These are phyloP conservation scores for Falco punctatus DNA, from an alignment of 2,113 vertebrate genomes.

Conservation along the genomic window DNA sequence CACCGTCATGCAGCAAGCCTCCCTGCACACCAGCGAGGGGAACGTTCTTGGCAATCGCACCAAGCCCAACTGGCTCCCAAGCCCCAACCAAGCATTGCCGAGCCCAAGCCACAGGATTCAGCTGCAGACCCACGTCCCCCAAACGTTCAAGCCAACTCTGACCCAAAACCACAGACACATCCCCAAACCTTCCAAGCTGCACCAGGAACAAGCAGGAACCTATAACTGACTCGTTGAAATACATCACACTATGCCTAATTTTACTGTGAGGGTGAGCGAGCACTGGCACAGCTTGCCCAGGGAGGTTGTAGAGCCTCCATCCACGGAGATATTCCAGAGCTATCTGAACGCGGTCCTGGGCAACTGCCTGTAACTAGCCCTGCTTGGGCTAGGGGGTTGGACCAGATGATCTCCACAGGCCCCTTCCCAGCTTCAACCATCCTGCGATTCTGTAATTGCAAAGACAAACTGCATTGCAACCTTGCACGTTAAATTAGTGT, in stretches of 20 bases:
- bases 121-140: background rate
- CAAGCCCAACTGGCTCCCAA: background rate
- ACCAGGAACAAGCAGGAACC: background rate
- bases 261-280: background rate
- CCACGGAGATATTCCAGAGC: background rate
- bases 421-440: background rate
- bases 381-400: background rate
- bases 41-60: fast-evolving
- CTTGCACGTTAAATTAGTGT: background rate
- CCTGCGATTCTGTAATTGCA: background rate
- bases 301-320: background rate
- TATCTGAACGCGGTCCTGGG: background rate
- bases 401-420: background rate
- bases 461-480: background rate
- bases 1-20: background rate
- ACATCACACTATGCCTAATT: fast-evolving
- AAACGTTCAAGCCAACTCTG: fast-evolving
- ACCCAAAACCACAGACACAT: fast-evolving
- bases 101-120: fast-evolving
- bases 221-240: fast-evolving
- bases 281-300: background rate
- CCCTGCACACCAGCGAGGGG: fast-evolving
- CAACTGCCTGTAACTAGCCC: background rate
- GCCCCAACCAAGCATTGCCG: background rate
- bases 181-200: background rate